phyloP scores from a whole-genome alignment of 1,140 invertebrate genomes.

The Oscheius sp. region DNA sequence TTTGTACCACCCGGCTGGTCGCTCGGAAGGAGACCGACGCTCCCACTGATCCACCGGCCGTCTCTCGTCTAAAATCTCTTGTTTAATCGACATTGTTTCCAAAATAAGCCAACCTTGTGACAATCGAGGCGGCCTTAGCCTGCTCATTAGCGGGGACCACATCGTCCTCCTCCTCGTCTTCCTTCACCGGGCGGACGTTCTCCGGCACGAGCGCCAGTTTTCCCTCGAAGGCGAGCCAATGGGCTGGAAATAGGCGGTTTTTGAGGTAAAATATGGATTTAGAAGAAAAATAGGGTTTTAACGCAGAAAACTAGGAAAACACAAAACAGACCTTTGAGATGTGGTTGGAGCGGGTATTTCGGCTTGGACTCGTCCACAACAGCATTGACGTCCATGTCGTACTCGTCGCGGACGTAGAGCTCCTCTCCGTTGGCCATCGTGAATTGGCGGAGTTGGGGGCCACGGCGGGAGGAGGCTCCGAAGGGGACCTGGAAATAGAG shows the following conservation, averaged over 20 bases:
- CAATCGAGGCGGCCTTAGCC: neutral
- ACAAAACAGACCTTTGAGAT: neutral
- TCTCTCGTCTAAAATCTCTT: neutral
- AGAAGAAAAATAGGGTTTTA: neutral
- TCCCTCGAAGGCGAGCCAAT: constrained; percentile 56
- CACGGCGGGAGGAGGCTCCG: neutral
- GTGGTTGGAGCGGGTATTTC: neutral
- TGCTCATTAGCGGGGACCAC: no score
- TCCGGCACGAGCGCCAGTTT: constrained; percentile 51
- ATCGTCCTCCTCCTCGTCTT: constrained; percentile 3
- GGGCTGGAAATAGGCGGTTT: constrained; percentile 44
- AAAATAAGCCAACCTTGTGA: neutral
- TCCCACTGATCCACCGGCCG: neutral
- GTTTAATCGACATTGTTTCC: neutral
- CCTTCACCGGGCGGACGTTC: constrained; percentile 43
- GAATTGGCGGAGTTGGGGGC: neutral
- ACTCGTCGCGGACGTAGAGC: neutral
- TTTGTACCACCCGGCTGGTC: constrained; percentile 36
- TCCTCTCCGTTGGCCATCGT: constrained; percentile 1
- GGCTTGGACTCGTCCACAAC: neutral
- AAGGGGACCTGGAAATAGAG: neutral
- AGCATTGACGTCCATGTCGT: neutral
- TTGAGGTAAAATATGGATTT: neutral
- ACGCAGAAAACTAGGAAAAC: neutral
- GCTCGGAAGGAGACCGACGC: constrained; percentile 1